Base-by-base conservation (phyloP, 2,888 invertebrate species). In the Caenorhabditis afra region DNA sequence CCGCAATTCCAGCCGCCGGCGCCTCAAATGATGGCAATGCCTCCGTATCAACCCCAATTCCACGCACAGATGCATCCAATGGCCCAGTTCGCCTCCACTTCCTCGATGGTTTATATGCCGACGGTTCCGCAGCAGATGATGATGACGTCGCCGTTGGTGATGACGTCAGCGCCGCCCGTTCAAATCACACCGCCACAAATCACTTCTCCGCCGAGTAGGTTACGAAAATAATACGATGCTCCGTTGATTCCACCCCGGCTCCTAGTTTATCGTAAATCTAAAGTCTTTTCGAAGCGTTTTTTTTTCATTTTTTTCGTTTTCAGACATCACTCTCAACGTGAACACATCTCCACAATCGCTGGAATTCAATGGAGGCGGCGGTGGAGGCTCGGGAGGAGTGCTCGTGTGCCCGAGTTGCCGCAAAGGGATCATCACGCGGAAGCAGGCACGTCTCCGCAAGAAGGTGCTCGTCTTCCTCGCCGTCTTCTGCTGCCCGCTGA, bases 351-450 rank as follows among this genome's bases (percentile, higher is more conserved):
- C 71, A 3, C 64, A 57, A 39, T n/a, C 47, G 4, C 37, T n/a
- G 12, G 18, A 16, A n/a, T 16, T 11, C 53, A 22, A 49, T 12
- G 57, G 61, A 29, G 41, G 55, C 7, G 22, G 29, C 16, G 58
- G 16, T 5, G 20, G 39, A 0, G 58, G 16, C 3, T 8, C 20
- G 0, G 22, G 39, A 14, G 57, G 57, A 12, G 64, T 65, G 4
- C 58, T 79, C 23, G 35, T 79, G 10, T 79, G 78, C 50, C 78
- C 78, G 37, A 79, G 73, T 29, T 79, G 78, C 58, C 78, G 78
- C 18, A 66, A 58, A 35, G 78, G 78, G 45, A 79, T 79, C 29
- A 50, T 79, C 41, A 73, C 66, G 16, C 47, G 78, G 44, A 8
- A 71, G 23, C 73, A 79, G 41, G 71, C 66, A 67, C 47, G 78